phyloP scores from a whole-genome alignment of 2,888 invertebrate genomes.

The Yponomeuta plumbellus region DNA sequence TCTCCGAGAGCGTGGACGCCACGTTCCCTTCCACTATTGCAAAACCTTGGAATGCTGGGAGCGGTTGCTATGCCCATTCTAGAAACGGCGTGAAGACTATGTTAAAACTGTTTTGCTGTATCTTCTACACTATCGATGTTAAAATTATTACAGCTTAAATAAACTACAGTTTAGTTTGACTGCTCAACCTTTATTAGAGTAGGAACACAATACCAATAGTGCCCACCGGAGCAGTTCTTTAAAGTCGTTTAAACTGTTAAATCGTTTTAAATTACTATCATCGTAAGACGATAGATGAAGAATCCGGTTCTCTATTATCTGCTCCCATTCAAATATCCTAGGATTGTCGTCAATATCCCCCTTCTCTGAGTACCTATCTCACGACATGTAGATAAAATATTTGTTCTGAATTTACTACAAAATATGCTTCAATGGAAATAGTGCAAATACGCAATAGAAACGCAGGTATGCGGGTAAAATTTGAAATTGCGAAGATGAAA shows the following conservation, averaged over 20 bases:
- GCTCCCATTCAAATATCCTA: too few species aligned
- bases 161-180: background rate
- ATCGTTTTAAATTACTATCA: too few species aligned
- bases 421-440: background rate
- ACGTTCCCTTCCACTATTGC: background rate
- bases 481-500: background rate
- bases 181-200: too few species aligned
- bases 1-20: background rate
- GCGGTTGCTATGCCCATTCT: background rate
- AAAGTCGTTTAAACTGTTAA: too few species aligned
- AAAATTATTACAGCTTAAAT: background rate
- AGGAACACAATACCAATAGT: too few species aligned
- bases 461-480: background rate
- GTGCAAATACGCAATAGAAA: background rate
- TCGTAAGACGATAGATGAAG: too few species aligned
- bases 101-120: background rate
- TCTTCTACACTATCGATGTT: background rate
- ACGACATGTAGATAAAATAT: too few species aligned
- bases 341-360: too few species aligned
- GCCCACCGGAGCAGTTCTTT: too few species aligned
- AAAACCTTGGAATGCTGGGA: background rate
- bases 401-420: too few species aligned
- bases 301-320: too few species aligned
- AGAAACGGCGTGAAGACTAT: background rate
- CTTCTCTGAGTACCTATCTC: too few species aligned